Evolutionary conservation across 1,140 invertebrate genomes (phyloP), one percentile per base, ranked within the genome.

Genomic region (Popillia japonica): DNA sequence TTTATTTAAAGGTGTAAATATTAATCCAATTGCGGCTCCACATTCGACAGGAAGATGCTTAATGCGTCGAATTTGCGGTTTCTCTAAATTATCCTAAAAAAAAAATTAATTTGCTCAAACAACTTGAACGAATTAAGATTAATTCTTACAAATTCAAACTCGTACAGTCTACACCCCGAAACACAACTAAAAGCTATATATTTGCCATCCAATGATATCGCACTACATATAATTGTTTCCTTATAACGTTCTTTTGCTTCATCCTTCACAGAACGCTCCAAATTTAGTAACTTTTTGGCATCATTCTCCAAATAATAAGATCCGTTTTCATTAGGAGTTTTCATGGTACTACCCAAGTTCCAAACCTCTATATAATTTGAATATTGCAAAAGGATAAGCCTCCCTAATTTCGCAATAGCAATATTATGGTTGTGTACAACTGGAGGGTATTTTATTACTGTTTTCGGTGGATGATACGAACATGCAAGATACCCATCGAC

Each of bases 401-500:
- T 55, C 80, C 91, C 90, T 8, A 90, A 88, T 27, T 83, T 82
- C 68, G 91, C 90, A 40, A 94, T 80, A 20, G 87, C 87, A n/a
- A 92, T 91, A 77, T 91, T 90, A 0, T 90, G 89, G 22, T 88
- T 85, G 83, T 92, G 89, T 10, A 93, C 85, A 80, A 95, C 88
- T 2, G 93, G 93, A 7, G 93, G 93, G 85, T 93, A 92, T 85
- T 93, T 92, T 74, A 92, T 87, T 4, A 93, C 84, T 78, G 89
- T 89, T 87, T 92, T 92, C 2, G 91, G 92, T 3, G 89, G 89
- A 82, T 90, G 90, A 80, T 88, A 90, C 64, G 91, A 92, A 22
- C 94, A 85, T 4, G 92, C 91, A 1, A 96, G 86, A 83, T 95
- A 92, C 2, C 93, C 93, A 87, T 96, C 94, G 20, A 93, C 88